These are phyloP conservation scores for Cephus pygmeus DNA, from an alignment of 2,888 invertebrate species.

Conservation along the genomic window DNA sequence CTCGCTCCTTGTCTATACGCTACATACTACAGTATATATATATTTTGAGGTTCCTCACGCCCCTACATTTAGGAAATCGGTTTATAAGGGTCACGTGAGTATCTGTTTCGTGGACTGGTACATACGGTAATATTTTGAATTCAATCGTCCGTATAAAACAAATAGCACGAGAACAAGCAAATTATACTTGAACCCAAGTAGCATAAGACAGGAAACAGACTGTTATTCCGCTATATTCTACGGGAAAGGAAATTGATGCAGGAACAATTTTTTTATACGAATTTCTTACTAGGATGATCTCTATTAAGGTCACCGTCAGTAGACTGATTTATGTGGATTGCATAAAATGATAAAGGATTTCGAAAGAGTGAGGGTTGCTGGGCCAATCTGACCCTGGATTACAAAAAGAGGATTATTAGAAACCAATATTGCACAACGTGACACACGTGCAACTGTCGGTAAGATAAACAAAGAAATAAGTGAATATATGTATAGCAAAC, in stretches of 20 bases:
- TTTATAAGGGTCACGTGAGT: conserved; percentile 16
- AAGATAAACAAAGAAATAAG: neutral
- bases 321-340: neutral
- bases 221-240: neutral
- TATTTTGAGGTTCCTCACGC: neutral
- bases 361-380: neutral
- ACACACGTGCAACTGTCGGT: neutral
- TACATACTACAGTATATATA: neutral
- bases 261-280: neutral
- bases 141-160: neutral
- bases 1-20: neutral
- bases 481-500: neutral
- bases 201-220: neutral
- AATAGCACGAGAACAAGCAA: neutral
- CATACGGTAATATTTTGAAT: neutral
- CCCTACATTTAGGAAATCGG: conserved; percentile 23
- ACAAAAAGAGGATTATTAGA: conserved; percentile 3
- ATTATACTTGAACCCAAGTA: neutral
- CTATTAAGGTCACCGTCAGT: neutral
- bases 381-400: neutral
- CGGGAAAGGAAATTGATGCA: neutral
- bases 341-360: neutral
- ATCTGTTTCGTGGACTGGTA: neutral
- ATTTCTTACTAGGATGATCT: neutral
- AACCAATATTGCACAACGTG: conserved; percentile 12